phyloP scores from a whole-genome alignment of 2,797 vertebrate genomes.

The Hozukius guyotensis region DNA sequence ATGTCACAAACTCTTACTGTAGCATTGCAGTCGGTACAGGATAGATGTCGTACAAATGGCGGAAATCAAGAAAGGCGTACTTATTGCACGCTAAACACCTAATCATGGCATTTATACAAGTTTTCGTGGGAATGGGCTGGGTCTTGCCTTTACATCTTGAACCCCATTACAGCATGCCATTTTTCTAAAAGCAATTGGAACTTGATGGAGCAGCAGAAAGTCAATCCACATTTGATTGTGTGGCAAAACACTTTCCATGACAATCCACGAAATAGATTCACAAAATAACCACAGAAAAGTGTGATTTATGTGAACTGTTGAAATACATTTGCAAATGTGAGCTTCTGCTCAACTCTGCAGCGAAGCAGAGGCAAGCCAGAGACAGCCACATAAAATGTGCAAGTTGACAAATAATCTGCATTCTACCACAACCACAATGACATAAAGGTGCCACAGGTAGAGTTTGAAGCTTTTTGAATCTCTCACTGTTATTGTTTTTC shows the following conservation, averaged over 20 bases:
- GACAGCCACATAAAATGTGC: background rate
- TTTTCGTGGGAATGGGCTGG: background rate
- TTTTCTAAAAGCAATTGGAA: background rate
- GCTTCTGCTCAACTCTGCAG: background rate
- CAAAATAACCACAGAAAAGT: background rate
- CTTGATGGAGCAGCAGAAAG: background rate
- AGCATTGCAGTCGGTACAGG: no score
- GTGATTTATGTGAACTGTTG: background rate
- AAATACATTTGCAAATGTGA: background rate
- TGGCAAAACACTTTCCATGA: background rate
- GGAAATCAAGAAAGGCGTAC: no score
- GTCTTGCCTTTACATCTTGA: background rate
- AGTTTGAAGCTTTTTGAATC: background rate
- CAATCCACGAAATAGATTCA: background rate
- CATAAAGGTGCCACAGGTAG: background rate
- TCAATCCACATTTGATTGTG: background rate
- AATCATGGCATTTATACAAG: no score
- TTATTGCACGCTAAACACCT: no score
- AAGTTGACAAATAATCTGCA: background rate
- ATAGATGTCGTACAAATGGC: no score
- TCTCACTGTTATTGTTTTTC: background rate
- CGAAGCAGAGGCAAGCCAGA: background rate
- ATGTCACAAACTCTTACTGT: no score
- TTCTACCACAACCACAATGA: background rate
- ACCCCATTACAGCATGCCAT: background rate